Percentiles rank a stretch among this genome's conserved stretches.
These are phyloP conservation scores for Vulpes lagopus DNA, from an alignment of 2,113 vertebrate genomes.

Conservation along the genomic window DNA sequence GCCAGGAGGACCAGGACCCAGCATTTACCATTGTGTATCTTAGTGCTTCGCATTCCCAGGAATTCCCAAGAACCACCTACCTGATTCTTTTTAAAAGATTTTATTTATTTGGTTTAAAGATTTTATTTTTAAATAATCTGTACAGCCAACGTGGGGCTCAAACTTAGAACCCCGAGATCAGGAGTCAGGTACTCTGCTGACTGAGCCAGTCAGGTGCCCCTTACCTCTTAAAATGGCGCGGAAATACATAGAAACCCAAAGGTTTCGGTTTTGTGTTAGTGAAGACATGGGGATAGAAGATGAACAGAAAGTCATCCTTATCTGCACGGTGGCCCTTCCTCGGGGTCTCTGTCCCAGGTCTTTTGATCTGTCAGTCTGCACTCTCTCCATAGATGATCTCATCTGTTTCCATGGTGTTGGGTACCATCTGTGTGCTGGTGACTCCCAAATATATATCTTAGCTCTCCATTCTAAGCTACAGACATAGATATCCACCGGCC, in stretches of 20 bases:
- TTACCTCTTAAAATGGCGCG: not conserved
- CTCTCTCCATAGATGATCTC: constrained; percentile 12
- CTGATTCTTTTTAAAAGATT: not conserved
- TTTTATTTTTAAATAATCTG: not conserved
- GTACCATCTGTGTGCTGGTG: not conserved
- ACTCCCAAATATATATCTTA: not conserved
- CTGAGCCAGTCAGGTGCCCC: not conserved
- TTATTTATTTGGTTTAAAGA: not conserved
- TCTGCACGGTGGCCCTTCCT: not conserved
- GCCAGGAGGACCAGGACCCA: not conserved
- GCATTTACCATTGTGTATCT: not conserved
- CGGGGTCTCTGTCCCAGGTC: not conserved
- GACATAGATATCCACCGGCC: not conserved
- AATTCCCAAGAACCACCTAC: not conserved
- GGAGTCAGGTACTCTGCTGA: not conserved
- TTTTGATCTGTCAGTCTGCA: not conserved
- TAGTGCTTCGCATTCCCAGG: not conserved
- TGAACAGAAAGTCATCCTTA: not conserved
- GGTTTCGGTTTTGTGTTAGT: not conserved
- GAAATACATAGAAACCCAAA: not conserved
- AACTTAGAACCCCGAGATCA: not conserved
- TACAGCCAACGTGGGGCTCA: not conserved
- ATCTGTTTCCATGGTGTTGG: constrained; percentile 43
- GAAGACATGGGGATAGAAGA: not conserved
- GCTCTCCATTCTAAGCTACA: constrained; percentile 21